phyloP scores from a whole-genome alignment of 1,140 invertebrate genomes.

The Drosophila sturtevanti region DNA sequence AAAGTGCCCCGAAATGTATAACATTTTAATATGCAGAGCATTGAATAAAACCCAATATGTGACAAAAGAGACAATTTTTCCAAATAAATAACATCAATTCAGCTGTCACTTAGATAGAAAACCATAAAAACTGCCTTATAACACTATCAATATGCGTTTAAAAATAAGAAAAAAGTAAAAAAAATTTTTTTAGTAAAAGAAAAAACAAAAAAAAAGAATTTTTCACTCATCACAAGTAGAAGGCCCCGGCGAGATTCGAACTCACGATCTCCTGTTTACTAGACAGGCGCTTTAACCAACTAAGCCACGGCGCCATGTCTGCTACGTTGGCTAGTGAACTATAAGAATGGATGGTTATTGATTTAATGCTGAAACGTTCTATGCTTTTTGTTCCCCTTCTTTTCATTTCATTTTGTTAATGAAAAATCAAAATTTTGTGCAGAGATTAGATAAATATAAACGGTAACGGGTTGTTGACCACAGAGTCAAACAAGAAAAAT shows the following conservation, averaged over 20 bases:
- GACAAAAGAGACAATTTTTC: neutral
- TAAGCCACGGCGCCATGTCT: slow-evolving; percentile 84
- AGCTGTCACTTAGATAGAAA: neutral
- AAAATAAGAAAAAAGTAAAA: neutral
- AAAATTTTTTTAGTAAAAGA: neutral
- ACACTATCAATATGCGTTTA: neutral
- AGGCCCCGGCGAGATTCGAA: slow-evolving; percentile 86
- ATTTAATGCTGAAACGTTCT: neutral
- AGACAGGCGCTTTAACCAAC: slow-evolving; percentile 87
- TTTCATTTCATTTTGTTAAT: neutral
- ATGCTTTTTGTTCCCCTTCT: neutral
- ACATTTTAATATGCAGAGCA: slow-evolving; percentile 19
- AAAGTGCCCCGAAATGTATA: slow-evolving; percentile 17
- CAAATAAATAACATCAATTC: neutral
- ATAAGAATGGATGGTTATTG: neutral
- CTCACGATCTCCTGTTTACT: slow-evolving; percentile 86
- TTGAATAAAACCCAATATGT: neutral
- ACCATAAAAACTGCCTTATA: neutral
- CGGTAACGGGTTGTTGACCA: neutral
- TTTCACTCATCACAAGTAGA: neutral
- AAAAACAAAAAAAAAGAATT: neutral
- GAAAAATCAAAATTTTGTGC: neutral
- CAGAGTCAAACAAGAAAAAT: neutral
- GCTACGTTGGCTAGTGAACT: neutral
- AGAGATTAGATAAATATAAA: neutral